Base-by-base conservation (phyloP, 2,113 vertebrate genomes). In the Melanocharis versteri region DNA sequence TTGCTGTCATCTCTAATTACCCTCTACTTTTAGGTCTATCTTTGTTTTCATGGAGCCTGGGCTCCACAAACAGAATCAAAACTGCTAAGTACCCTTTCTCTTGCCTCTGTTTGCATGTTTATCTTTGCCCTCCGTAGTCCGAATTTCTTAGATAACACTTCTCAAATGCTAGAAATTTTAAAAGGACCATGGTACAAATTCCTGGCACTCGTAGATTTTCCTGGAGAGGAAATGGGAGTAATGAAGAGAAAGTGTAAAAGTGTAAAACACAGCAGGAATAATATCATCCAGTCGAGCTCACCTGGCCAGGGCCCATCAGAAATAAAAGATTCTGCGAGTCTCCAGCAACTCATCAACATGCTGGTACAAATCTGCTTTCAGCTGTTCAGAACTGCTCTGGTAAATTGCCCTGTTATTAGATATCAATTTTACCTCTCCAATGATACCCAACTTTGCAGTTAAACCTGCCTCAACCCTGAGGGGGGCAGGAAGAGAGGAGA, bases 301-400 rank as follows among this genome's bases (percentile, higher is more conserved):
- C 39, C 60, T 78, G 72, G 45, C 60, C 58, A 72, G 69, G 39
- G 27, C 57, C 69, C 50, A 87, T 61, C 66, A 95, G 87, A 97
- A 96, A 95, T 78, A 80, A 21, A 92, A 71, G 70, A 78, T 56
- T 82, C 87, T 95, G 53, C 64, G 44, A 72, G 37, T 89, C 89
- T 89, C 78, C 87, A 90, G 60, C 66, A 95, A 66, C 70, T 90
- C 81, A 93, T 83, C 87, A 93, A 66, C 30, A n/a, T 37, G 51
- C 72, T 96, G 76, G 87, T 75, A 91, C 58, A 94, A 93, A 96
- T 91, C 70, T 76, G 77, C 87, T 94, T 94, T 93, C 68, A 71
- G 81, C 65, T 37, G 5, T 57, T 94, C 66, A 60, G 64, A 94
- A 90, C 53, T 24, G 26, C 88, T 93, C 85, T 90, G 56, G 83